These are phyloP conservation scores for Phyllotis vaccarum DNA, from an alignment of 2,797 vertebrate genomes.

Conservation along the genomic window DNA sequence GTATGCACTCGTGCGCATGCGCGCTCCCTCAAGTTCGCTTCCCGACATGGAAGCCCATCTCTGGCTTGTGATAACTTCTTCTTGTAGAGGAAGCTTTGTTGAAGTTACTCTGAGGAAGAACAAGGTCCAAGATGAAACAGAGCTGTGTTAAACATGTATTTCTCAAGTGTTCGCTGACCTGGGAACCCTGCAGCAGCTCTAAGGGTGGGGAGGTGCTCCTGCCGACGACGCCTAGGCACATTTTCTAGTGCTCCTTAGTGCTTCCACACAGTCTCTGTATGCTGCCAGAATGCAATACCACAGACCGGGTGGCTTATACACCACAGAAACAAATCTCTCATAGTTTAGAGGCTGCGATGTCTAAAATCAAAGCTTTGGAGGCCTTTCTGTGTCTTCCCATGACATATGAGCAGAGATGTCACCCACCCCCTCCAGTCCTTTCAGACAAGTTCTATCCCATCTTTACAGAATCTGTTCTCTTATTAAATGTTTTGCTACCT, in stretches of 20 bases:
- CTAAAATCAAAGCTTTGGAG: not conserved
- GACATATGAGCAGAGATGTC: not conserved
- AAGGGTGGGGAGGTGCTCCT: not conserved
- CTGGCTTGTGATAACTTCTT: not conserved
- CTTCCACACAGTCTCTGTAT: not conserved
- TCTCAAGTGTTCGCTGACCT: not conserved
- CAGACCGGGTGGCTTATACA: not conserved
- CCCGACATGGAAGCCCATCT: not conserved
- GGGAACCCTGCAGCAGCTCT: too few relatives aligned
- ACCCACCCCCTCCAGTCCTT: not conserved
- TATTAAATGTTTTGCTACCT: not conserved
- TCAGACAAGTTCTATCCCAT: not conserved
- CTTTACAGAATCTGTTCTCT: not conserved
- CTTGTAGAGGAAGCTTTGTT: not conserved
- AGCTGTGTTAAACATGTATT: not conserved
- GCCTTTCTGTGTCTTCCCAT: not conserved
- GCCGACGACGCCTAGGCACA: too few relatives aligned
- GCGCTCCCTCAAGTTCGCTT: too few relatives aligned
- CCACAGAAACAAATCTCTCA: not conserved
- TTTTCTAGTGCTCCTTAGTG: not conserved
- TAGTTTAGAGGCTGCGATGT: not conserved
- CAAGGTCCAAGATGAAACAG: not conserved
- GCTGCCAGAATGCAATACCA: not conserved
- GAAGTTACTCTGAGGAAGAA: not conserved
- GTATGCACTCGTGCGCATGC: not conserved